Conservation (phyloP, 2,888 invertebrate species). For the Harpalus rubripes region DNA sequence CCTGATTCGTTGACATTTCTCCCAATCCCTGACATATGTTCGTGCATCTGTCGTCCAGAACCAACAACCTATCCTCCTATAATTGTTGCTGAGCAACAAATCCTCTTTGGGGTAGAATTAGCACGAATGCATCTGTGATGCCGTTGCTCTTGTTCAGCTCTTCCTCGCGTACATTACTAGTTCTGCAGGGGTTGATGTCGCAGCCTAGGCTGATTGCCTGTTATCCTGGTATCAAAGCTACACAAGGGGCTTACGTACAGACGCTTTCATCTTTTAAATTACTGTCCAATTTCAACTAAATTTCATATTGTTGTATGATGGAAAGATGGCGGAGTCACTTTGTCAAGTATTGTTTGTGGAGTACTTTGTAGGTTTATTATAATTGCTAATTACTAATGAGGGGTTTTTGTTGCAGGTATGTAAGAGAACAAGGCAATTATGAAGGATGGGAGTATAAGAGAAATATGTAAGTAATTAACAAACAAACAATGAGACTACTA, state of each 20-base stretch:
- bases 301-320: conserved; percentile 37
- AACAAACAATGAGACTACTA: too few relatives aligned
- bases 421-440: background rate
- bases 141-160: background rate
- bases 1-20: too few relatives aligned
- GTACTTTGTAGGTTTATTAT: conserved; percentile 18
- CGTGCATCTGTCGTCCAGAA: too few relatives aligned
- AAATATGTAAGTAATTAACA: too few relatives aligned
- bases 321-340: conserved; percentile 12
- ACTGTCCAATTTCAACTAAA: conserved; percentile 35
- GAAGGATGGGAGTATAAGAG: background rate
- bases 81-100: conserved; percentile 26
- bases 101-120: conserved; percentile 19
- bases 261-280: conserved; percentile 46
- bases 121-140: conserved; percentile 8
- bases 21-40: too few relatives aligned
- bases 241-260: conserved; percentile 39
- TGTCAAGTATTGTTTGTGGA: conserved; percentile 18
- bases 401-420: conserved; percentile 35
- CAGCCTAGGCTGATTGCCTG: conserved; percentile 38
- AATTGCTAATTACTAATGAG: background rate
- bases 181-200: background rate
- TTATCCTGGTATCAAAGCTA: conserved; percentile 45
- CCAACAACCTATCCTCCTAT: background rate
- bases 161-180: conserved; percentile 9